These are phyloP conservation scores for Threskiornis aethiopicus DNA, from an alignment of 2,797 vertebrate species.

Conservation along the genomic window DNA sequence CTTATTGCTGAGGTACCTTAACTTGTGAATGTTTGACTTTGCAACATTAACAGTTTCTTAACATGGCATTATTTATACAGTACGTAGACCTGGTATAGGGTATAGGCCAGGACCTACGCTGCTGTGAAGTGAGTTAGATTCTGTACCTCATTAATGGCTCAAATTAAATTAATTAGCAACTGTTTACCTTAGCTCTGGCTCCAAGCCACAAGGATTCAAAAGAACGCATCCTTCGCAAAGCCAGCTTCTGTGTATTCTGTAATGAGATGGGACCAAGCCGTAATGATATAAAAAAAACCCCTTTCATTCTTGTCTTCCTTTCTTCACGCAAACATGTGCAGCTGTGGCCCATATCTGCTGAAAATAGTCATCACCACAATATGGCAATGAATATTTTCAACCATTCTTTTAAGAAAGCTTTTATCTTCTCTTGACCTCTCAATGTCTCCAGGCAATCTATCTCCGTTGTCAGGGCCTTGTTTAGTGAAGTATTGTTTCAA, in stretches of 20 bases:
- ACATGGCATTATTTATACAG: background rate
- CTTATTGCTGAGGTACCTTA: background rate
- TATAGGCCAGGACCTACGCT: background rate
- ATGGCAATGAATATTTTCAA: conserved; percentile 49
- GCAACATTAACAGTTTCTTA: background rate
- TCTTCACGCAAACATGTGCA: conserved; percentile 41
- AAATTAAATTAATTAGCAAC: background rate
- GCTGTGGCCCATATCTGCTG: conserved; percentile 52
- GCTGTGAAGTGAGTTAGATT: background rate
- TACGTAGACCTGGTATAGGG: background rate
- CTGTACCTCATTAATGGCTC: background rate
- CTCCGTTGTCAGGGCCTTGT: conserved; percentile 35
- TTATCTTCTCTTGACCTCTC: conserved; percentile 54
- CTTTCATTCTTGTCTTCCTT: conserved; percentile 49
- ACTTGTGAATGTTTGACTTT: background rate
- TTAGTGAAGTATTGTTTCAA: conserved; percentile 42
- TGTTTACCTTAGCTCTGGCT: background rate
- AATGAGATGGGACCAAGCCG: background rate
- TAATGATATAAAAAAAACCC: background rate
- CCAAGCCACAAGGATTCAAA: background rate
- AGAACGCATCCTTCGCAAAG: background rate
- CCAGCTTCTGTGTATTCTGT: background rate
- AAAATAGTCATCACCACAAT: conserved; percentile 53
- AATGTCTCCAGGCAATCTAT: conserved; percentile 24
- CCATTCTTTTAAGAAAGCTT: conserved; percentile 53